Percentiles rank a stretch among this genome's conserved stretches.
Conservation (phyloP, 2,113 vertebrate species). For the Phrynosoma platyrhinos region DNA sequence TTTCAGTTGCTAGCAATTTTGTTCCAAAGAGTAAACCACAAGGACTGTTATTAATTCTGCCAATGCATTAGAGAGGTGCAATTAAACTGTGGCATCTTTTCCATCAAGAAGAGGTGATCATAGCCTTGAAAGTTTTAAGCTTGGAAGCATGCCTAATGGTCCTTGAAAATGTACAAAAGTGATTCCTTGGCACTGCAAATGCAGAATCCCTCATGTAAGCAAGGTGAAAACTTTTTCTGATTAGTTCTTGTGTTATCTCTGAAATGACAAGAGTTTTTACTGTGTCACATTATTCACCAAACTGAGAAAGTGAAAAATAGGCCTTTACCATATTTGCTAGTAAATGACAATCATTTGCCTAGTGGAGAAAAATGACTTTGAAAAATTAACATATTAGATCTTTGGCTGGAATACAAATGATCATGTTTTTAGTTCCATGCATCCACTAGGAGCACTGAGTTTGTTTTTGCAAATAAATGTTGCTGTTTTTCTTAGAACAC, state of each 20-base stretch:
- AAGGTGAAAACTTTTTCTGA: not conserved
- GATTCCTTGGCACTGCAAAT: not conserved
- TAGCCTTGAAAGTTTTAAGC: conserved; percentile 27
- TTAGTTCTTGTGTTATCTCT: not conserved
- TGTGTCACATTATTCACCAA: not conserved
- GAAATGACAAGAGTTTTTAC: not conserved
- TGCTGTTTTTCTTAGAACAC: not conserved
- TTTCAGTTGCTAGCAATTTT: conserved; percentile 12
- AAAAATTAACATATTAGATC: not conserved
- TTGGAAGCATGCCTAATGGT: conserved; percentile 9
- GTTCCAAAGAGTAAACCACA: conserved; percentile 18
- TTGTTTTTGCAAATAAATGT: not conserved
- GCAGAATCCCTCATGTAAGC: not conserved
- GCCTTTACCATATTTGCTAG: not conserved
- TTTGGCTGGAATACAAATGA: not conserved
- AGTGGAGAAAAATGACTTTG: not conserved
- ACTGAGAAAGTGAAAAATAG: not conserved
- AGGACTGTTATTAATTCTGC: not conserved
- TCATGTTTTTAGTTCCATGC: not conserved
- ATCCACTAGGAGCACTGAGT: not conserved
- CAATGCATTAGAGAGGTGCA: conserved; percentile 28
- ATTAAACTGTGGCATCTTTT: conserved; percentile 22
- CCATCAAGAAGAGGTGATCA: conserved; percentile 15
- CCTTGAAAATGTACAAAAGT: conserved; percentile 14
- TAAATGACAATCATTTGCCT: not conserved